Base-by-base conservation (phyloP, 2,888 invertebrate genomes). In the Petrolisthes cinctipes region DNA sequence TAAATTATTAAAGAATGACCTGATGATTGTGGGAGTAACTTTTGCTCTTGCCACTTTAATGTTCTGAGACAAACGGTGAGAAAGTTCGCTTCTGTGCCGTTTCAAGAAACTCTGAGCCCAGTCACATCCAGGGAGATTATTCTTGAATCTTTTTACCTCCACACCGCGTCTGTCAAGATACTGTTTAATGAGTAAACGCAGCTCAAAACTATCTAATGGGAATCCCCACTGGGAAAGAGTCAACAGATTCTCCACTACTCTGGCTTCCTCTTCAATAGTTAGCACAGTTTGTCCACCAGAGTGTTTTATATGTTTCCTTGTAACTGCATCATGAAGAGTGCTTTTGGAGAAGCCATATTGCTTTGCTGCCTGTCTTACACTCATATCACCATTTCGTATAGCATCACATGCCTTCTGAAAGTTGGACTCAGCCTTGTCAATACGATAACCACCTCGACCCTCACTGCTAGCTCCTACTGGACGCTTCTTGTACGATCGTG, bases 201-300 rank as follows among this genome's bases (percentile, higher is more conserved):
- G 20, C 7, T 14, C 71, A 20, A n/a, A n/a, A n/a, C 6, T n/a
- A n/a, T 71, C 71, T 1, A 71, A 20, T 14, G 71, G 6, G 6
- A 71, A 71, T n/a, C n/a, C n/a, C 7, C 71, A 20, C 6, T 71
- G n/a, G 6, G 17, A 14, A 71, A 20, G 11, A 7, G 71, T n/a
- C 14, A n/a, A 7, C 71, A 14, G 20, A 6, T 6, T 14, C 17
- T 71, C 20, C 14, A 14, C 71, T 14, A 71, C 20, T n/a, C 0
- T 11, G 1, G 0, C 71, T 71, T 71, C 71, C 6, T n/a, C 71
- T 6, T 17, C 71, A 17, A 1, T 6, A 6, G 4, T 71, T 71
- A 71, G n/a, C 14, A 71, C 20, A 71, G 71, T 71, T 71, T 71
- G 71, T 71, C 71, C 71, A 71, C 71, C 71, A n/a, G 14, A 20